Base-by-base conservation (phyloP, 2,888 invertebrate species). In the Diachrysia chrysitis region DNA sequence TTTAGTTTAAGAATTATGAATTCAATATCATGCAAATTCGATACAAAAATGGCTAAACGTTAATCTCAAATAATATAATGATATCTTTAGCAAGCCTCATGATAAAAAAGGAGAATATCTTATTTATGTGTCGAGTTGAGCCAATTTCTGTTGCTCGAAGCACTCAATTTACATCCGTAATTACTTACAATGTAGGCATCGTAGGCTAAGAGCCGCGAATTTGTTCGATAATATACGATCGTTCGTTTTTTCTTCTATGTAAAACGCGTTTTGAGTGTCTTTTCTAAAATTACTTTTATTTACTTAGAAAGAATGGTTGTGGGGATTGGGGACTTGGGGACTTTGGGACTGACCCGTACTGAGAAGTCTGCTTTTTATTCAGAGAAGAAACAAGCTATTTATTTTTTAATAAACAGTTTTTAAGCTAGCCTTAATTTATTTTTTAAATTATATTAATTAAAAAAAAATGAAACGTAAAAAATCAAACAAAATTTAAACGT, bases 141-240 rank as follows among this genome's bases (percentile, higher is more conserved):
- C 46, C 70, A 74, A 82, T 77, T 79, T 76, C 65, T 76, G 60
- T 71, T 59, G 66, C 69, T 64, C 79, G 58, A 62, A 69, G 72
- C 68, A 51, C 62, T 81, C 81, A 88, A 90, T 90, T 90, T 90
- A 87, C 88, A 86, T 88, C 78, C 81, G 84, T 89, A 90, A 92
- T 92, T 91, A 89, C 87, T 74, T 73, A 76, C 83, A 81, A 81
- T 81, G 78, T 83, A 82, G 79, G 63, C 67, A 79, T 83, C 79
- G 70, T 89, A 90, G 88, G 53, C 83, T 29, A 76, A 84, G 91
- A 92, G 91, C 76, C 71, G 55, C 35, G n/a, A 35, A 48, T 35
- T n/a, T 7, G 51, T 46, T 66, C 66, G 42, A 63, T n/a, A 64
- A 70, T 61, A 55, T 68, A 68, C 25, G 10, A 4, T 25, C 3